Conservation (phyloP, 2,888 invertebrate genomes). For the Volucella inflata region DNA sequence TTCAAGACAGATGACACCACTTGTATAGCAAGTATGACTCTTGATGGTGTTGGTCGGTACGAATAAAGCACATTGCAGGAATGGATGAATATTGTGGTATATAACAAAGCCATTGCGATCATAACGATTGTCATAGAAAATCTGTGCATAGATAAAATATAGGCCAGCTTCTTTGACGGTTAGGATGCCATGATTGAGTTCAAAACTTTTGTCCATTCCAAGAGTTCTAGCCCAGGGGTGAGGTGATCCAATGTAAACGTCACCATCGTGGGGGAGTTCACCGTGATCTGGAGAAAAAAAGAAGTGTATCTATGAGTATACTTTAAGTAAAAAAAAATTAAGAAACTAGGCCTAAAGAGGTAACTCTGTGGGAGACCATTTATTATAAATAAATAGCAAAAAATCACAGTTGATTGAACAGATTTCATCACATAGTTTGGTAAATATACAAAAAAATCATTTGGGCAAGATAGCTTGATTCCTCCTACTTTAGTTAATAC, state of each 20-base stretch:
- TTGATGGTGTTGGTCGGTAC: slow-evolving; percentile 86
- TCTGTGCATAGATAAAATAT: slow-evolving; percentile 91
- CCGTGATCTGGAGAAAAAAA: slow-evolving; percentile 44
- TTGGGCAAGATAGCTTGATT: no score
- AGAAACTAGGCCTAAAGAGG: no score
- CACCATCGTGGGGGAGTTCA: slow-evolving; percentile 78
- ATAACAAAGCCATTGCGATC: slow-evolving; percentile 91
- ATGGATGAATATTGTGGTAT: slow-evolving; percentile 86
- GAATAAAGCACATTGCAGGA: slow-evolving; percentile 90
- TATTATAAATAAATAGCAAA: no score
- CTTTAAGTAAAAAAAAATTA: no score
- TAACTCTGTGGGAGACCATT: no score
- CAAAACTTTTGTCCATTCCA: slow-evolving; percentile 87
- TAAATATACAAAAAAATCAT: no score
- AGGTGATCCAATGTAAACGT: slow-evolving; percentile 80
- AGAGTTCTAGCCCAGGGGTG: slow-evolving; percentile 86
- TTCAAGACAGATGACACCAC: slow-evolving; percentile 87
- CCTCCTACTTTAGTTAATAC: no score
- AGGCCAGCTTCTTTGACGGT: slow-evolving; percentile 89
- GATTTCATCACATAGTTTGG: no score
- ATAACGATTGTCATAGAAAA: slow-evolving; percentile 91
- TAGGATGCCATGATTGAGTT: slow-evolving; percentile 87
- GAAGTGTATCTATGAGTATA: no score
- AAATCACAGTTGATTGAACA: no score
- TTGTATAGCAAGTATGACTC: slow-evolving; percentile 90